Base-by-base conservation (phyloP, 2,113 vertebrate genomes). In the Mormyrus iriodes region DNA sequence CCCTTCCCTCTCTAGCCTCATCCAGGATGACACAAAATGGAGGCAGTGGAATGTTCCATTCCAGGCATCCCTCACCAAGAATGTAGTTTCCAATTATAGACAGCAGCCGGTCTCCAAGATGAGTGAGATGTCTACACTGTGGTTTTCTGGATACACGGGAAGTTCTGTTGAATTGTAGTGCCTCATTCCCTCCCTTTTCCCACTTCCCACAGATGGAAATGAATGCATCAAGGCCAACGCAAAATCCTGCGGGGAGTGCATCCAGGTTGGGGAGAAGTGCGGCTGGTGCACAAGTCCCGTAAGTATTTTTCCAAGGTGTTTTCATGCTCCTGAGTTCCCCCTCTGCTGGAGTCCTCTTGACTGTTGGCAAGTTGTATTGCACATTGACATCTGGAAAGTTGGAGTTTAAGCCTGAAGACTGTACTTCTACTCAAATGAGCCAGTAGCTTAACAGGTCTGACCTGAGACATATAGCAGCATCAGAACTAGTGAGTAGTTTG, bases 211-310 rank as follows among this genome's bases (percentile, higher is more conserved):
- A 99, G 98, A 97, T 96, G 97, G 97, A 90, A 99, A 96, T 52
- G 95, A 96, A 65, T 99, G 98, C 95, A 96, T 98, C 94, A 98
- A 98, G 94, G 97, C 97, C 5, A 99, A 98, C 90, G 98, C 98
- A 65, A 98, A 99, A 93, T 99, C 98, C 0, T 99, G 98, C 92
- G 98, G 98, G 35, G 97, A 99, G 90, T 99, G 98, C 92, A 99
- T 99, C 95, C 98, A 99, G 93, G 97, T 97, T 12, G 96, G 97
- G 2, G 97, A 97, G 92, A 96, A 96, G 51, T 99, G 98, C 91
- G 98, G 98, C 2, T 99, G 98, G 98, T 99, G 98, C 92, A 95
- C 96, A 8, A 95, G 97, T 88, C 92, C 93, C 87, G 98, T 99
- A 95, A 96, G 97, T 97, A 44, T 24, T 49, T 12, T 10, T 51